Evolutionary conservation across 2,888 invertebrate genomes (phyloP).

Genomic region (Melinaea menophilus): DNA sequence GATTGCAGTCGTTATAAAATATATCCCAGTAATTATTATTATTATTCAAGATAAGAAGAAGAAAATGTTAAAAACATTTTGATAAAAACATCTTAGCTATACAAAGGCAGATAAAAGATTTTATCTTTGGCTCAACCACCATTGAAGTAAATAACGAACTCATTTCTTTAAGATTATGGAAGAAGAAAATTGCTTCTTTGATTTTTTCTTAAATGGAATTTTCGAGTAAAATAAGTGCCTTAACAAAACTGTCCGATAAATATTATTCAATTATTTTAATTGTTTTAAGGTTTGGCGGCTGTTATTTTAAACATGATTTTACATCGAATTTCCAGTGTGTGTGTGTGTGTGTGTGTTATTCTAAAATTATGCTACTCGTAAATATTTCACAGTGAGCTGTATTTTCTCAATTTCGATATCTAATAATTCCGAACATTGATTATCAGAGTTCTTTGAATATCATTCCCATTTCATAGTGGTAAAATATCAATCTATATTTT

Average conservation of each 20-base stretch:
- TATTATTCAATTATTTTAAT: constrained; percentile 1
- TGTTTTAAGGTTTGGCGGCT: not conserved
- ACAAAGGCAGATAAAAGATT: constrained; percentile 63
- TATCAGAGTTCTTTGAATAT: no score
- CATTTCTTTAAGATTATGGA: constrained; percentile 49
- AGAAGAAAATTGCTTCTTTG: constrained; percentile 39
- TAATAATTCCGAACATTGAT: no score
- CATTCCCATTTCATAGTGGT: no score
- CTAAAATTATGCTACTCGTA: no score
- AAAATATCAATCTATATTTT: no score
- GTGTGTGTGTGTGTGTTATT: no score
- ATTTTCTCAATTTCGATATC: no score
- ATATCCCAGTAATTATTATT: not conserved
- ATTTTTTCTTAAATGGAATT: constrained; percentile 30
- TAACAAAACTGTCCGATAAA: constrained; percentile 4
- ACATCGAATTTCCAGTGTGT: no score
- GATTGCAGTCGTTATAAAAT: no score
- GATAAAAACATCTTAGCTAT: constrained; percentile 59
- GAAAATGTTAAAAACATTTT: constrained; percentile 58
- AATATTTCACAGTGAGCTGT: no score
- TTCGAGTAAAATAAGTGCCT: constrained; percentile 25
- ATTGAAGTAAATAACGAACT: constrained; percentile 64
- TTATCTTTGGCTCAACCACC: constrained; percentile 54
- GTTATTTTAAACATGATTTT: no score
- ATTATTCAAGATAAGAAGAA: constrained; percentile 28